Evolutionary conservation across 1,140 invertebrate genomes (phyloP), one percentile per base, ranked within the genome.

Genomic region (Drosophila arawakana): DNA sequence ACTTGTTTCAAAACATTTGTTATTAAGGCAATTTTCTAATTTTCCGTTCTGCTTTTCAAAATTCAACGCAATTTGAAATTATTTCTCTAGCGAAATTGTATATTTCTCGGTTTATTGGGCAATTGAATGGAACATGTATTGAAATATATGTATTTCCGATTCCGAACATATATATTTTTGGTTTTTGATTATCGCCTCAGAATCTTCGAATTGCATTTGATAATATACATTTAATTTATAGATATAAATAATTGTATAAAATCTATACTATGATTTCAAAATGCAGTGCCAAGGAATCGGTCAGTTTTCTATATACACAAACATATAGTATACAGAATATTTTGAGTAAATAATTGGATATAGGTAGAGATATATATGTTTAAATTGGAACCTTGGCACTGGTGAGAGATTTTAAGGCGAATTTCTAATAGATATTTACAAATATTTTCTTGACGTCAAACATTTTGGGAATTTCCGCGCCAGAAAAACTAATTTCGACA

Each of bases 381-480:
- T 62, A 55, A 69, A 68, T 66, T 55, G 57, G 34, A 57, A 57
- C 67, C 73, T 75, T 75, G 67, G 67, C 73, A 71, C 59, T 76
- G 61, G 69, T 49, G 55, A 58, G n/a, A n/a, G 25, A 59, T 71
- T 54, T 46, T 57, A 11, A 13, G 11, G 18, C 35, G 43, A 66
- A 54, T 44, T 73, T 59, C 58, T 25, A 30, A 52, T 70, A 76
- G 39, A 75, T 70, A 47, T 60, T 65, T 21, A 25, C 21, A 62
- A 61, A 74, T 62, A 49, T 69, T 6, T 62, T 62, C 25, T 71
- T 85, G 81, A 85, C 81, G 81, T 85, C 78, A 86, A 86, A 39
- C 50, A 34, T 60, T 80, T 69, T 71, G 81, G 79, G 76, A 86
- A 86, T 80, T 89, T 86, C 80, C 77, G 80, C 50, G 76, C 59